Evolutionary conservation across 2,888 invertebrate species (phyloP).

Genomic region (Cheilosia impressa): DNA sequence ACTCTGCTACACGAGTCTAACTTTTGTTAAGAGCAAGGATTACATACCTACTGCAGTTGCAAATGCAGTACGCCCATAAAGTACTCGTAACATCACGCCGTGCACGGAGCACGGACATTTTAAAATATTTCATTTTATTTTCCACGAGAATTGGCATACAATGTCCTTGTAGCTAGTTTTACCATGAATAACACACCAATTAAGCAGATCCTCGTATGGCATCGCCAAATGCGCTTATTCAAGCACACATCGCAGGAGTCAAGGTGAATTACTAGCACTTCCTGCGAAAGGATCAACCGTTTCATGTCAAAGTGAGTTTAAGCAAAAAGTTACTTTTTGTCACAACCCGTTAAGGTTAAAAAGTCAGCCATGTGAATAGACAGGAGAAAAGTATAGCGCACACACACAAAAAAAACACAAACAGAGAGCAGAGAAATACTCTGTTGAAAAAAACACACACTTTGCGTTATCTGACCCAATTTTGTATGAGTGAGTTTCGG

Average conservation of each 20-base stretch:
- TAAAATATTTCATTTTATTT: slow-evolving; percentile 5
- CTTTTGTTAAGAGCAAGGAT: slow-evolving; percentile 43
- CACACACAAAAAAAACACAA: slow-evolving; percentile 4
- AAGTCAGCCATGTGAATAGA: slow-evolving; percentile 28
- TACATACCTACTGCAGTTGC: slow-evolving; percentile 28
- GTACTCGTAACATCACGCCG: slow-evolving; percentile 4
- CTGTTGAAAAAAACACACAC: background rate
- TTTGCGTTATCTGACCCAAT: slow-evolving; percentile 61
- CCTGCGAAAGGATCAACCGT: slow-evolving; percentile 31
- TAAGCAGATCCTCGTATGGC: slow-evolving; percentile 17
- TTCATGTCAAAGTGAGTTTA: slow-evolving; percentile 26
- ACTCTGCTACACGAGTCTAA: slow-evolving; percentile 12
- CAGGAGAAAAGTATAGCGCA: background rate
- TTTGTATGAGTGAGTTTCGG: slow-evolving; percentile 63
- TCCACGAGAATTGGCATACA: background rate
- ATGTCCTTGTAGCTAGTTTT: slow-evolving; percentile 23
- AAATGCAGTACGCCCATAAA: slow-evolving; percentile 22
- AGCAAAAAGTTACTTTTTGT: slow-evolving; percentile 43
- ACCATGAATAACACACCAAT: slow-evolving; percentile 34
- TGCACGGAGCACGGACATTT: background rate
- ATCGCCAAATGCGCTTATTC: background rate
- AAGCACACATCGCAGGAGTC: slow-evolving; percentile 18
- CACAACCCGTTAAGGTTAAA: slow-evolving; percentile 49
- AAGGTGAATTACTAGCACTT: slow-evolving; percentile 40
- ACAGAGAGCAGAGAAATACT: slow-evolving; percentile 18